Evolutionary conservation across 2,113 vertebrate species (phyloP).

Genomic region (Geococcyx californianus): DNA sequence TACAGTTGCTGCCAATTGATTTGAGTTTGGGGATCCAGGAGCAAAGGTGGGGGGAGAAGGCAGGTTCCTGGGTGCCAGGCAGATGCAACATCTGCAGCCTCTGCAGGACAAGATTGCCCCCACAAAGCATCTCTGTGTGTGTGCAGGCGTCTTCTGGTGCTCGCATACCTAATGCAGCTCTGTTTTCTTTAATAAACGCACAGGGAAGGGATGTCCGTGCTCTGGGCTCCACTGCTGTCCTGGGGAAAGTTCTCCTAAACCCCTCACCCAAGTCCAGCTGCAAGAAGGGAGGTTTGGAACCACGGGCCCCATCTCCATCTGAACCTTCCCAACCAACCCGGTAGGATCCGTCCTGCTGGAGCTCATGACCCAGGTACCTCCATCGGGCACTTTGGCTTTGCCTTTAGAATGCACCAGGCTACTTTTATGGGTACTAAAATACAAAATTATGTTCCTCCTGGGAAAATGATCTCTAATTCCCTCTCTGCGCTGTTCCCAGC

Average conservation of each 20-base stretch:
- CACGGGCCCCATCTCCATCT: fast-evolving
- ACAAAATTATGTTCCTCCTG: fast-evolving
- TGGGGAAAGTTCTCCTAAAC: background rate
- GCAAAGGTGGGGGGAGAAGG: background rate
- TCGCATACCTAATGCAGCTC: background rate
- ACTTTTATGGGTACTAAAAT: background rate
- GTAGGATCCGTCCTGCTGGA: fast-evolving
- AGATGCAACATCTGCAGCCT: background rate
- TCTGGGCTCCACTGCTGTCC: background rate
- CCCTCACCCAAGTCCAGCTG: fast-evolving
- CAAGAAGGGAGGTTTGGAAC: background rate
- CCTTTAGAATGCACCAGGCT: background rate
- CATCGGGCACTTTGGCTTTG: background rate
- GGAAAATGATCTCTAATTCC: background rate
- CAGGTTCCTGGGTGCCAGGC: background rate
- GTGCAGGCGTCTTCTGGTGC: background rate
- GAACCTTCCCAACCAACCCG: background rate
- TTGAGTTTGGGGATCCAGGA: background rate
- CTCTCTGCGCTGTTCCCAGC: background rate
- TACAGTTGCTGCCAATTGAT: fast-evolving
- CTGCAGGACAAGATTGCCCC: background rate
- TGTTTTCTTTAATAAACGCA: fast-evolving
- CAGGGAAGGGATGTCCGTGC: fast-evolving
- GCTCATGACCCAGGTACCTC: fast-evolving
- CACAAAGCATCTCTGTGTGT: fast-evolving